Conservation (phyloP, 2,888 invertebrate species). For the Nemapogon koenigi region DNA sequence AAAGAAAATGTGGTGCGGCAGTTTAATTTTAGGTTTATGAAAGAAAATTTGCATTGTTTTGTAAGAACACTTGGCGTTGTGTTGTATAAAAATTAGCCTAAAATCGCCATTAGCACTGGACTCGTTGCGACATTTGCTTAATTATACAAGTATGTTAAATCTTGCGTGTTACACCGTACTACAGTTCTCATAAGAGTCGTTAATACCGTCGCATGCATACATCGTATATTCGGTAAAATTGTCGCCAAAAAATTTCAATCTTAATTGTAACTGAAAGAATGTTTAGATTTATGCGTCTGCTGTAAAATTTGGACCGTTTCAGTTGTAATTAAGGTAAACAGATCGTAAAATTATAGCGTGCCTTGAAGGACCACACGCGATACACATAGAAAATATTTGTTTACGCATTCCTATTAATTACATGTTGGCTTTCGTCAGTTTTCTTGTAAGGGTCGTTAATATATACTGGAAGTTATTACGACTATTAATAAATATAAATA, state of each 20-base stretch:
- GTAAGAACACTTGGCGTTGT: too few relatives aligned
- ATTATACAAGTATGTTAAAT: slow-evolving; percentile 20
- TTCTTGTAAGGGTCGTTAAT: too few relatives aligned
- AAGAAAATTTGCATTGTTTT: too few relatives aligned
- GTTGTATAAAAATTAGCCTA: slow-evolving; percentile 7
- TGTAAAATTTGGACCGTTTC: slow-evolving; percentile 16
- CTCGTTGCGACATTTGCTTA: slow-evolving; percentile 2
- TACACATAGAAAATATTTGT: too few relatives aligned
- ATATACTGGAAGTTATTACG: too few relatives aligned
- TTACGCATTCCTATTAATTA: too few relatives aligned
- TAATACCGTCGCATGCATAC: slow-evolving; percentile 5
- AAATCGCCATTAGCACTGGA: slow-evolving; percentile 8
- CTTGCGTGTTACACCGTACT: slow-evolving; percentile 19
- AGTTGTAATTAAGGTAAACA: slow-evolving; percentile 18
- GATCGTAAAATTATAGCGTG: slow-evolving; percentile 14
- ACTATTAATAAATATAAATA: too few relatives aligned
- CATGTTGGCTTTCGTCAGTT: too few relatives aligned
- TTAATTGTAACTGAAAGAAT: slow-evolving; percentile 4
- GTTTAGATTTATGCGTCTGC: slow-evolving; percentile 11
- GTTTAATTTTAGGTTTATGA: too few relatives aligned
- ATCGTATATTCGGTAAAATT: slow-evolving; percentile 4
- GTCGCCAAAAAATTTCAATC: slow-evolving; percentile 7
- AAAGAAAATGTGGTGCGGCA: too few relatives aligned
- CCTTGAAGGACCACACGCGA: background rate
- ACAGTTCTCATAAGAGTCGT: slow-evolving; percentile 5